Conservation (phyloP, 2,113 vertebrate species). For the Stigmatopora argus region DNA sequence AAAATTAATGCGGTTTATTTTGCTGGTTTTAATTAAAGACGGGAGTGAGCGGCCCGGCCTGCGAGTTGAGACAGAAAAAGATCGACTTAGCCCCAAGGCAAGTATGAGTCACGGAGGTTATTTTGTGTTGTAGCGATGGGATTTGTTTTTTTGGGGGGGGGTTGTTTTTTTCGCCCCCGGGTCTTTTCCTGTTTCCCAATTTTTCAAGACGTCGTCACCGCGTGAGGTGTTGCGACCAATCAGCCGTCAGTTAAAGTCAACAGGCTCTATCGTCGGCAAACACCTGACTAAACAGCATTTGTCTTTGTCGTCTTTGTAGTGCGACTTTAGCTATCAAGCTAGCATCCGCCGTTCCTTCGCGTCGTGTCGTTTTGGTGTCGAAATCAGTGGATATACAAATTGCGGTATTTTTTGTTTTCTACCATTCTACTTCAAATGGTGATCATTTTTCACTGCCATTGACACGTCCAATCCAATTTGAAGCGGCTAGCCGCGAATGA, state of each 20-base stretch:
- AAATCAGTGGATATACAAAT: no score
- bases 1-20: constrained; percentile 43
- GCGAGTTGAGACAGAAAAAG: constrained; percentile 68
- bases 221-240: constrained; percentile 22
- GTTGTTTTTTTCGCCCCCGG: constrained; percentile 6
- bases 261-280: constrained; percentile 32
- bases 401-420: no score
- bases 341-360: constrained; percentile 22
- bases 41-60: constrained; percentile 43
- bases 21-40: constrained; percentile 63
- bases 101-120: constrained; percentile 66
- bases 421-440: neutral
- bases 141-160: constrained; percentile 29
- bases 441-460: neutral
- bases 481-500: no score
- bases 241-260: constrained; percentile 36
- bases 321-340: neutral
- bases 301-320: neutral
- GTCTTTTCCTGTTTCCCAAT: constrained; percentile 57
- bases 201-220: constrained; percentile 26
- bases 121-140: constrained; percentile 56
- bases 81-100: constrained; percentile 57
- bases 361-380: no score
- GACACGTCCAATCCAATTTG: neutral
- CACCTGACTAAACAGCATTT: constrained; percentile 49